Conservation (phyloP, 37 sponge, comb jelly and placozoan species). For the Agelas oroides region DNA sequence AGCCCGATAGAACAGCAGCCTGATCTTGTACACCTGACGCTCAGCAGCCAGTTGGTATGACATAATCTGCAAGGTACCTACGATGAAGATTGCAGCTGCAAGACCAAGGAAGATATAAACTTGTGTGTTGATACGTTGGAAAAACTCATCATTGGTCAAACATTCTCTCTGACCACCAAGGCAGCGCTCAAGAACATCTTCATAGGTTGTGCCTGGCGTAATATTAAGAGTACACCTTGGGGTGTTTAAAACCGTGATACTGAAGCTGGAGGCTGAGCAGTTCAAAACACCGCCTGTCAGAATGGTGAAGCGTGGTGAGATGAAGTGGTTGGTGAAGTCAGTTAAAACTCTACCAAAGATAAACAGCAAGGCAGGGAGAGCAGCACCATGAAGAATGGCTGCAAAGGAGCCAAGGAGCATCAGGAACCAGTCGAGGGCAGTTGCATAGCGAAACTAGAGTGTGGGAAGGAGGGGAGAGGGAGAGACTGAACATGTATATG, state of each 20-base stretch:
- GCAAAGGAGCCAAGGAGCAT: slow-evolving; percentile 32
- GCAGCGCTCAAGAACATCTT: too few species aligned
- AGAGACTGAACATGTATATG: too few species aligned
- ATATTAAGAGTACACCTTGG: too few species aligned
- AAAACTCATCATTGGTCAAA: not conserved
- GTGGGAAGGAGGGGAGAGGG: too few species aligned
- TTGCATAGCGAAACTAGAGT: slow-evolving; percentile 56
- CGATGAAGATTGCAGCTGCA: slow-evolving; percentile 46
- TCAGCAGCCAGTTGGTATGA: slow-evolving; percentile 70
- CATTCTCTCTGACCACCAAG: too few species aligned
- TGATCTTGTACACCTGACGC: slow-evolving; percentile 73
- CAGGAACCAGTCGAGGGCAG: slow-evolving; percentile 23
- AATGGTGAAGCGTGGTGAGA: too few species aligned
- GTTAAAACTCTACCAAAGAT: slow-evolving; percentile 48
- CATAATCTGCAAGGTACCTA: slow-evolving; percentile 54
- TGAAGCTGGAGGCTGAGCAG: too few species aligned
- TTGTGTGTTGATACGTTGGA: not conserved
- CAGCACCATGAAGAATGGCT: slow-evolving; percentile 39
- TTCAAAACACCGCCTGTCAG: too few species aligned
- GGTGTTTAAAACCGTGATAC: too few species aligned
- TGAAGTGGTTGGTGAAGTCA: slow-evolving; percentile 5
- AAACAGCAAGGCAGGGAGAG: slow-evolving; percentile 30
- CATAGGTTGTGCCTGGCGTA: too few species aligned
- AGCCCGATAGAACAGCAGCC: slow-evolving; percentile 59
- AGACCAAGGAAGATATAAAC: slow-evolving; percentile 43